Conservation (phyloP, 1,140 invertebrate genomes). For the Bombus huntii region DNA sequence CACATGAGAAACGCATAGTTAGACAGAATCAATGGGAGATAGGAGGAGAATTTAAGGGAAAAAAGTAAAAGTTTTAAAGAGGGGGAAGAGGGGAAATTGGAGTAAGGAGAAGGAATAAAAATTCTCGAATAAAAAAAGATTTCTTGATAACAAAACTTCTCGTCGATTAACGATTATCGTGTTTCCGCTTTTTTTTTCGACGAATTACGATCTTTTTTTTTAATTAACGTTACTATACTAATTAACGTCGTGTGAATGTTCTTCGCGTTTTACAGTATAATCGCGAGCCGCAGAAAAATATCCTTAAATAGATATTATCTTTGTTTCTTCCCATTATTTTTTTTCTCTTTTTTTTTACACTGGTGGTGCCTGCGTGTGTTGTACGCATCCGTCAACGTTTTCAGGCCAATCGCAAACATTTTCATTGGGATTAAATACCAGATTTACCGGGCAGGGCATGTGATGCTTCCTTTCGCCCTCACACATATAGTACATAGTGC, state of each 20-base stretch:
- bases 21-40: background rate
- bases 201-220: conserved; percentile 11
- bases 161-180: background rate
- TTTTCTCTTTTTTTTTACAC: conserved; percentile 62
- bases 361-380: conserved; percentile 91
- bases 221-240: background rate
- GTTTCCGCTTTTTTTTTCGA: background rate
- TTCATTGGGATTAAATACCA: conserved; percentile 96
- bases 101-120: conserved; percentile 1
- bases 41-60: background rate
- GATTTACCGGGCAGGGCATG: conserved; percentile 97
- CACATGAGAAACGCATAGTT: conserved; percentile 42
- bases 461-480: conserved; percentile 97
- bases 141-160: background rate
- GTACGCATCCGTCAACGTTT: conserved; percentile 94
- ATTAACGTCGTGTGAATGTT: conserved; percentile 14
- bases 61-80: background rate
- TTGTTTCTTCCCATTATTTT: conserved; percentile 22
- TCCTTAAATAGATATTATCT: background rate
- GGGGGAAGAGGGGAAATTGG: background rate
- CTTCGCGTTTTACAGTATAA: conserved; percentile 45
- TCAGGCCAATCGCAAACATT: conserved; percentile 98
- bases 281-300: conserved; percentile 7
- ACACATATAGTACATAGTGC: conserved; percentile 97
- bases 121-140: conserved; percentile 8